These are phyloP conservation scores for Prochilodus magdalenae DNA, from an alignment of 2,113 vertebrate species.

Conservation along the genomic window DNA sequence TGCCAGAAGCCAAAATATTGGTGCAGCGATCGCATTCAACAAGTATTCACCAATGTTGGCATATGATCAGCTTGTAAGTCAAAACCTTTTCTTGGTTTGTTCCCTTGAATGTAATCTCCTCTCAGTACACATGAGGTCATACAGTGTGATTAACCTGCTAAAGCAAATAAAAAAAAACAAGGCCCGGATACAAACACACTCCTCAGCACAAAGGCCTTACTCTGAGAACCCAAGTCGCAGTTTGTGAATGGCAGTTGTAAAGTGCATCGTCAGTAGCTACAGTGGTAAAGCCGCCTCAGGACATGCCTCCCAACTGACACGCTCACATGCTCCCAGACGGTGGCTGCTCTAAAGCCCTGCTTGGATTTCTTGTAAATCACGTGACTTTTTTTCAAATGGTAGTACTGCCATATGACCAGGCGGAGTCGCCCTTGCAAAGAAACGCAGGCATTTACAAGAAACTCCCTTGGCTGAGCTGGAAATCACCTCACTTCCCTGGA, in stretches of 20 bases:
- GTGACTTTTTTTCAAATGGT: slow-evolving; percentile 47
- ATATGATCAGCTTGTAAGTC: too few relatives aligned
- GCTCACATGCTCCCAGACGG: not conserved
- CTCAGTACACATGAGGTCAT: not conserved
- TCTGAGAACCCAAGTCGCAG: not conserved
- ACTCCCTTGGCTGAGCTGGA: slow-evolving; percentile 30
- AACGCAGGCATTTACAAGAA: slow-evolving; percentile 52
- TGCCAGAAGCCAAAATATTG: too few relatives aligned
- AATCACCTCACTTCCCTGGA: slow-evolving; percentile 50
- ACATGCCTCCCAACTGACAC: not conserved
- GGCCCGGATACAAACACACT: not conserved
- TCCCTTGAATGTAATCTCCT: not conserved
- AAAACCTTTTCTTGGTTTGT: not conserved
- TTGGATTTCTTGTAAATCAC: slow-evolving; percentile 59
- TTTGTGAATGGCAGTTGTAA: not conserved
- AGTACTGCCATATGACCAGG: slow-evolving; percentile 41
- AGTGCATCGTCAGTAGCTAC: not conserved
- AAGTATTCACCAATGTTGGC: too few relatives aligned
- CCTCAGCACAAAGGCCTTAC: not conserved
- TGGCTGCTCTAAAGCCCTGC: not conserved
- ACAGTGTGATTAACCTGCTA: not conserved
- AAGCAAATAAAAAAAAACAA: not conserved
- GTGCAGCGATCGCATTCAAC: too few relatives aligned
- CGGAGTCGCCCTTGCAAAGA: slow-evolving; percentile 44
- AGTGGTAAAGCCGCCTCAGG: not conserved